Percentiles rank a stretch among this genome's conserved stretches.
Conservation (phyloP, 2,113 vertebrate genomes). For the Tretioscincus oriximinensis region DNA sequence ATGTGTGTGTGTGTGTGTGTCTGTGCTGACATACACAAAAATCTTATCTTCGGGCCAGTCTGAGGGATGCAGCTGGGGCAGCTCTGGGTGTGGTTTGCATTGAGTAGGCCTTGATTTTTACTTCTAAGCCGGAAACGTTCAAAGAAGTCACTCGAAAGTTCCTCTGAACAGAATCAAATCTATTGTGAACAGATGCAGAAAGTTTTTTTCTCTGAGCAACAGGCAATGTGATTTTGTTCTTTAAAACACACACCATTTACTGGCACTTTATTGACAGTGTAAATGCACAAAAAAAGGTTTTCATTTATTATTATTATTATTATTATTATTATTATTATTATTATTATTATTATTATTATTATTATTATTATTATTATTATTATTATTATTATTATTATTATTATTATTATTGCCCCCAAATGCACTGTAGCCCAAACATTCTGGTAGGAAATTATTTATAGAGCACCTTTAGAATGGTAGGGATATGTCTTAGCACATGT, state of each 20-base stretch:
- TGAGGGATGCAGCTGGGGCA: not conserved
- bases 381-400: too few species aligned
- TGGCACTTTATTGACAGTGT: not conserved
- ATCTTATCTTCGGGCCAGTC: not conserved
- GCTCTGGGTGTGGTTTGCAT: not conserved
- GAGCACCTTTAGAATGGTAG: too few species aligned
- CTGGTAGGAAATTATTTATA: too few species aligned
- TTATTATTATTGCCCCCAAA: too few species aligned
- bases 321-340: too few species aligned
- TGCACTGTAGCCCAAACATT: too few species aligned
- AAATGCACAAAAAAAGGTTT: not conserved
- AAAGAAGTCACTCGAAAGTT: not conserved
- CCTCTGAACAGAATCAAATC: not conserved
- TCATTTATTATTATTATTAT: too few species aligned
- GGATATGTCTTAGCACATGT: too few species aligned
- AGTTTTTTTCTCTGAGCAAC: not conserved
- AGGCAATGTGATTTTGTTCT: not conserved
- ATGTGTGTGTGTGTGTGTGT: not conserved
- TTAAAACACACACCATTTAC: not conserved
- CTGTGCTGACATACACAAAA: not conserved
- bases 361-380: too few species aligned
- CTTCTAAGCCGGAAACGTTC: conserved; percentile 3
- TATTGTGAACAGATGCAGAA: not conserved
- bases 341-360: too few species aligned
- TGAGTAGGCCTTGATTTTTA: not conserved